Base-by-base conservation (phyloP, 1,140 invertebrate genomes). In the Ceratina japonica region DNA sequence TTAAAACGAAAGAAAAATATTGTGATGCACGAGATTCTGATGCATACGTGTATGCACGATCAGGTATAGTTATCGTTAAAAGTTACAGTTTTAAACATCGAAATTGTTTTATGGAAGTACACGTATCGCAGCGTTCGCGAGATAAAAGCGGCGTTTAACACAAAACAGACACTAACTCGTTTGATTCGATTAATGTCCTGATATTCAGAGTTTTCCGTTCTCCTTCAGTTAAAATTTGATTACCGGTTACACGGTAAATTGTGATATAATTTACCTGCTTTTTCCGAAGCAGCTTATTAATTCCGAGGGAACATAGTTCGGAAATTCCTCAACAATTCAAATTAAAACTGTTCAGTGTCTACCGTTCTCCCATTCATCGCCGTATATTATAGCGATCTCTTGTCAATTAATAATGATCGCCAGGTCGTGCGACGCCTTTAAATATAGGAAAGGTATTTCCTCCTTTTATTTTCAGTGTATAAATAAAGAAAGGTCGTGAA, bases 161-260 rank as follows among this genome's bases (percentile, higher is more conserved):
- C 7, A 3, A 16, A 49, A 44, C 13, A 10, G 64, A 65, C 20
- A 49, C 64, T 16, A 49, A 49, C 64, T 65, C 44, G 22, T 16
- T 66, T 51, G 20, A 66, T 49, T 65, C 44, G 22, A 51, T 66
- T 51, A 51, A 66, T 49, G 22, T 51, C 22, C 15, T 49, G 31
- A 49, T 44, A 51, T 16, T 66, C 20, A 10, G 22, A 16, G 37
- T 8, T 52, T 68, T 68, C 44, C 24, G 24, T 22, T 52, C 15
- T 24, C 44, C 15, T 24, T 20, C 22, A 18, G 10, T 16, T 18
- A 10, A n/a, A n/a, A 27, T 31, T 62, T 0, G 22, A 16, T 62
- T 62, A 62, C 18, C 16, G 31, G 31, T 68, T 52, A 52, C 24
- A 68, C 65, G 0, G 16, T 68, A 68, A 68, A 68, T 15, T 27